Percentiles rank a stretch among this genome's conserved stretches.
phyloP scores from a whole-genome alignment of 2,797 vertebrate genomes.

The Premnoplex brunnescens region DNA sequence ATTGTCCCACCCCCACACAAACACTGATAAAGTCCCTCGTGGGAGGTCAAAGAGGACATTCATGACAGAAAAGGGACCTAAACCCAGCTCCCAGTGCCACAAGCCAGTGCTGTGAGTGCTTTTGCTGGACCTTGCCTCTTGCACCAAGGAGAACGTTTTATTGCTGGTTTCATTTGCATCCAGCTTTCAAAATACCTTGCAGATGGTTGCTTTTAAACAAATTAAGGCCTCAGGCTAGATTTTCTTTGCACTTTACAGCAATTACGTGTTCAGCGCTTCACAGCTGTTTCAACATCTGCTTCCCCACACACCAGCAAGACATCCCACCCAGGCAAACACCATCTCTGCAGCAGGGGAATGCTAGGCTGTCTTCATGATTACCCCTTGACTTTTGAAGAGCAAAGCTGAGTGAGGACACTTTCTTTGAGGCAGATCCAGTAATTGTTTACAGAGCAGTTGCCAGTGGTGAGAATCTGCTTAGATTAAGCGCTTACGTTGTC shows the following conservation, averaged over 20 bases:
- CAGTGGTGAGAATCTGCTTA: not conserved
- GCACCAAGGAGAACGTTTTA: not conserved
- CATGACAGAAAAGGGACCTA: not conserved
- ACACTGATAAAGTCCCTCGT: slow-evolving; percentile 6
- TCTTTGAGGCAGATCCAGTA: not conserved
- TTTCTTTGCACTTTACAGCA: not conserved
- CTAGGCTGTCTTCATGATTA: not conserved
- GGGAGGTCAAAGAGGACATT: slow-evolving; percentile 36
- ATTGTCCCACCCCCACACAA: not conserved
- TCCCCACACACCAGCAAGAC: not conserved
- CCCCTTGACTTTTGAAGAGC: not conserved
- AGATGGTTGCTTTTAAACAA: slow-evolving; percentile 38
- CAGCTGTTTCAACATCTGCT: slow-evolving; percentile 47
- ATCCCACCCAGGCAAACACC: not conserved
- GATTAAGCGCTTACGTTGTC: not conserved
- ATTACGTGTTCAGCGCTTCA: not conserved
- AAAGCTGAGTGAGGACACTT: not conserved
- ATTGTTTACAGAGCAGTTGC: not conserved
- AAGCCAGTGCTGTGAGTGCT: not conserved
- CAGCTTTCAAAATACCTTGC: slow-evolving; percentile 1
- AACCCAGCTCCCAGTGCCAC: not conserved
- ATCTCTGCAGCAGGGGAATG: not conserved
- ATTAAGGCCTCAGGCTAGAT: not conserved
- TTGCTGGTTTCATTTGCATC: not conserved
- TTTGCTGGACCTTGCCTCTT: not conserved